phyloP scores from a whole-genome alignment of 2,888 invertebrate species.

The Torymus auratus region DNA sequence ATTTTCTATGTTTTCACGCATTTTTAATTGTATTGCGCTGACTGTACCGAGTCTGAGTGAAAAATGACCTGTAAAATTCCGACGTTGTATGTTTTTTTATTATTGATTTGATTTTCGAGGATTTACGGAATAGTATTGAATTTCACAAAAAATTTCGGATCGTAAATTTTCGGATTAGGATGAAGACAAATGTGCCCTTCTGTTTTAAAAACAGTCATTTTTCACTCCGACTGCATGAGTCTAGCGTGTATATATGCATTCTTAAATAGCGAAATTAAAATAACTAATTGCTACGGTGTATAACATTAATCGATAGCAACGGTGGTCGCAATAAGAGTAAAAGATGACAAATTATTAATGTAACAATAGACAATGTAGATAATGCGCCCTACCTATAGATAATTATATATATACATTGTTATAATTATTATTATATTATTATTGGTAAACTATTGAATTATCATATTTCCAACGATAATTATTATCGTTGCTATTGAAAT shows the following conservation, averaged over 20 bases:
- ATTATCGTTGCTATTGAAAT: slow-evolving; percentile 31
- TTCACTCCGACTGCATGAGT: slow-evolving; percentile 2
- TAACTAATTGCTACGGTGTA: slow-evolving; percentile 26
- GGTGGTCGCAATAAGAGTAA: slow-evolving; percentile 15
- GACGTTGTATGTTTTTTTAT: too few species aligned
- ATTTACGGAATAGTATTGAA: too few species aligned
- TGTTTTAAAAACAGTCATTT: not conserved
- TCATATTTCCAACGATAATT: slow-evolving; percentile 37
- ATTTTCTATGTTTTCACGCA: slow-evolving; percentile 7
- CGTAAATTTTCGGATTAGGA: too few species aligned
- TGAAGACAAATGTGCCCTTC: too few species aligned
- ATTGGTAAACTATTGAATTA: slow-evolving; percentile 30
- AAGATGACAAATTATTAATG: slow-evolving; percentile 41
- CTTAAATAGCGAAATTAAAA: not conserved
- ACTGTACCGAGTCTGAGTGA: slow-evolving; percentile 7
- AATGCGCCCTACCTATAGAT: slow-evolving; percentile 38
- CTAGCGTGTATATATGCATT: not conserved
- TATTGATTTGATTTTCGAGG: too few species aligned
- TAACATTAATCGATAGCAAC: slow-evolving; percentile 41
- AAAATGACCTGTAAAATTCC: slow-evolving; percentile 10
- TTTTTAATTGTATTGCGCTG: not conserved
- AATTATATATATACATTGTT: slow-evolving; percentile 52
- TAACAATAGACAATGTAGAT: slow-evolving; percentile 49
- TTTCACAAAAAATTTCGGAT: too few species aligned
- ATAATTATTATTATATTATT: slow-evolving; percentile 30